Percentiles rank a stretch among this genome's conserved stretches.
These are phyloP conservation scores for Elanus axillaris DNA, from an alignment of 2,113 vertebrate genomes.

Conservation along the genomic window DNA sequence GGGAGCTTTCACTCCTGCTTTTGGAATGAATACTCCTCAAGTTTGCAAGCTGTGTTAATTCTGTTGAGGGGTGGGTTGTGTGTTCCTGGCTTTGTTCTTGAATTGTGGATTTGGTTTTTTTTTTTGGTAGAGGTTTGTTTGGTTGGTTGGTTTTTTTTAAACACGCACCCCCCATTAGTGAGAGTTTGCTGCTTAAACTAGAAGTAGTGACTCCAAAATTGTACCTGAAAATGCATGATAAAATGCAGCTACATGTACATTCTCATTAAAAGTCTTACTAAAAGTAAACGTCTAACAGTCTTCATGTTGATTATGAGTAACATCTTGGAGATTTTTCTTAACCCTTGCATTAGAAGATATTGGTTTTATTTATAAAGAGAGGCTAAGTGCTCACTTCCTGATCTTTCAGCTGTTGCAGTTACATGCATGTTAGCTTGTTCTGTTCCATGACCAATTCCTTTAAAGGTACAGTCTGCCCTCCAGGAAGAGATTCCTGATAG, in stretches of 20 bases:
- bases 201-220: background rate
- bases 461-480: constrained; percentile 15
- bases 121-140: background rate
- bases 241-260: background rate
- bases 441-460: background rate
- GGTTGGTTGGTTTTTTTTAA: background rate
- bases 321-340: background rate
- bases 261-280: background rate
- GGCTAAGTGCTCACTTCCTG: background rate
- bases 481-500: constrained; percentile 32
- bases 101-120: background rate
- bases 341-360: background rate
- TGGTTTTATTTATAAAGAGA: background rate
- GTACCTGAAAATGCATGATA: background rate
- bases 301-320: background rate
- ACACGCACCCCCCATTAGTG: accelerated
- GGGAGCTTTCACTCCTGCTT: background rate
- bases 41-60: background rate
- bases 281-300: background rate
- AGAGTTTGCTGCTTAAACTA: background rate
- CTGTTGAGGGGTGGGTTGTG: no score
- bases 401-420: background rate
- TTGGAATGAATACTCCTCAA: background rate
- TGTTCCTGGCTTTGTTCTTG: background rate
- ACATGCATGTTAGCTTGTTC: background rate